Evolutionary conservation across 2,797 vertebrate species (phyloP), one percentile per base, ranked within the genome.

Genomic region (Chaetodon trifasciatus): DNA sequence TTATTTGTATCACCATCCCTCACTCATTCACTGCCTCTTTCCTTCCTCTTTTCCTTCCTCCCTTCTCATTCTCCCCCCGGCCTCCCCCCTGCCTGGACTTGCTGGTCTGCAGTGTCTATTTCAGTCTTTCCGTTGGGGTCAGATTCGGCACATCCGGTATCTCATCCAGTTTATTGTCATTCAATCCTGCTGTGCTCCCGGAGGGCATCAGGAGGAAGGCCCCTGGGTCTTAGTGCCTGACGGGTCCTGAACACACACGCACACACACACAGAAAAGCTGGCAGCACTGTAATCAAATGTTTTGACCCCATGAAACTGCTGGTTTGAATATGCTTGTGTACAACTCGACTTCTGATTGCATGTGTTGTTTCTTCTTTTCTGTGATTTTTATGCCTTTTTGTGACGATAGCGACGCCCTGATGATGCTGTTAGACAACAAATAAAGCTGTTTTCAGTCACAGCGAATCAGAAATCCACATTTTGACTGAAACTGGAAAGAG

Each of bases 91-190:
- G 88, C 91, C 86, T 85, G 85, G 91, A 91, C 94, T 89, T 86
- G 91, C 95, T 94, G 88, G 91, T 89, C 88, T 94, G 92, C 91
- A 95, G 91, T 95, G 93, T 96, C 95, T 96, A 95, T 96, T 97
- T 96, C 95, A 95, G 94, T 96, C 96, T 93, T 95, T 96, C 93
- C 94, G 95, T 93, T 89, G 92, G 95, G 94, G 92, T 96, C 90
- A 89, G 93, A 96, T 96, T 96, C 94, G 87, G 93, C 93, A 94
- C 91, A 92, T 95, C 95, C 94, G 92, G 93, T 95, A 95, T 95
- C 93, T 95, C 94, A 95, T 96, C 95, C 94, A 95, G 93, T 96
- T 96, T 96, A 92, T 95, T 95, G 94, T 96, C 94, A 96, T 96
- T 94, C 94, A 96, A 95, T 96, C 94, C 91, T 79, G 86, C 92